A percentile compares a stretch with the other conserved stretches of the same genome.
These are phyloP conservation scores for Tragelaphus imberbis DNA, from an alignment of 2,113 vertebrate genomes.

Conservation along the genomic window DNA sequence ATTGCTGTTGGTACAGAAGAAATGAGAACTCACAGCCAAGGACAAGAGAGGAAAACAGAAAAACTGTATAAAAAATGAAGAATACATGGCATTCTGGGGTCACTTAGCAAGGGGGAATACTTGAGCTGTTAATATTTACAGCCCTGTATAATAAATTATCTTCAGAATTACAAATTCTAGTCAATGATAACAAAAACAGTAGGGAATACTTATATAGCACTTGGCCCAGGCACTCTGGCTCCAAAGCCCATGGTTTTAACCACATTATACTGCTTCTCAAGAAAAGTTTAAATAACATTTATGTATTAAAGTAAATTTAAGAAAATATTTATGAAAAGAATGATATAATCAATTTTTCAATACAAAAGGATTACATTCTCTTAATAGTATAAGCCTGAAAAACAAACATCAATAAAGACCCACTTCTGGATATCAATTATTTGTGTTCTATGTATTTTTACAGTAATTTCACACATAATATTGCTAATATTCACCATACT, in stretches of 20 bases:
- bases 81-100: not conserved
- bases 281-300: not conserved
- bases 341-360: not conserved
- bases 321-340: conserved; percentile 22
- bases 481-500: not conserved
- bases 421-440: not conserved
- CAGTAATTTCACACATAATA: not conserved
- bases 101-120: not conserved
- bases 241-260: not conserved
- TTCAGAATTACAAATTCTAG: not conserved
- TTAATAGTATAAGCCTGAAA: not conserved
- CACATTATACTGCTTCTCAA: not conserved
- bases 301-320: not conserved
- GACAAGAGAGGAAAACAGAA: not conserved
- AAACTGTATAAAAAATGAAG: not conserved
- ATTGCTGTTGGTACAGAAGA: not conserved
- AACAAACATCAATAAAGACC: not conserved
- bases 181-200: not conserved
- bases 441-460: not conserved
- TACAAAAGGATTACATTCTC: not conserved
- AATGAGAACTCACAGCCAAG: conserved; percentile 28
- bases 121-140: not conserved
- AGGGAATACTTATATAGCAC: not conserved
- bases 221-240: not conserved
- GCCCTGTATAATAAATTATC: not conserved